Evolutionary conservation across 2,797 vertebrate species (phyloP).

Genomic region (Pantherophis vulpinus): DNA sequence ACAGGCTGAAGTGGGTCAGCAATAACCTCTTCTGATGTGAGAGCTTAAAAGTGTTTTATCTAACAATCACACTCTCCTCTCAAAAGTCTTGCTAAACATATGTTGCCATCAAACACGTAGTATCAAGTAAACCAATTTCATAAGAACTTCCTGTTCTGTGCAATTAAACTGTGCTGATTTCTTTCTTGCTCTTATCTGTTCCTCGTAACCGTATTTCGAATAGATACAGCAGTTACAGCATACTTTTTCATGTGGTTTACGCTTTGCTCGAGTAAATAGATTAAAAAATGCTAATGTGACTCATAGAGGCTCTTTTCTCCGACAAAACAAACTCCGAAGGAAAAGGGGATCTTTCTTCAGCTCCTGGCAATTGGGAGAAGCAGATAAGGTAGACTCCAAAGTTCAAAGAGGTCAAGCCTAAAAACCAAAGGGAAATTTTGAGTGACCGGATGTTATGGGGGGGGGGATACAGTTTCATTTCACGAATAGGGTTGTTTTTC

Average conservation of each 20-base stretch:
- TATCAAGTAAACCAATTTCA: not conserved
- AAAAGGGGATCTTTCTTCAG: not conserved
- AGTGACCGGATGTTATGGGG: not conserved
- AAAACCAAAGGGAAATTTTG: conserved; percentile 11
- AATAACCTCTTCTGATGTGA: not conserved
- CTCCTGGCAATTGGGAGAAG: not conserved
- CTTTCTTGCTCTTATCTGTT: not conserved
- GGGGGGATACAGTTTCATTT: not conserved
- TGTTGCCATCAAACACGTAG: not conserved
- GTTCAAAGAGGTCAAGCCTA: conserved; percentile 7
- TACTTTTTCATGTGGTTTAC: not conserved
- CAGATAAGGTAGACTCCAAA: conserved; percentile 17
- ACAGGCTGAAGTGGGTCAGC: not conserved
- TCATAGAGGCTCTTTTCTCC: not conserved
- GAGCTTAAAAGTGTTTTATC: not conserved
- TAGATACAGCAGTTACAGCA: not conserved
- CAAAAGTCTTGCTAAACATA: not conserved
- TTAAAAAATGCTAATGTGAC: not conserved
- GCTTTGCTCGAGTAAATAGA: not conserved
- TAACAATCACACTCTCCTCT: not conserved
- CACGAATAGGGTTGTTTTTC: not conserved
- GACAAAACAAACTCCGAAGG: not conserved
- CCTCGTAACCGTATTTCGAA: not conserved
- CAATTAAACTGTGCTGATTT: not conserved
- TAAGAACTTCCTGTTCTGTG: not conserved